These are phyloP conservation scores for Tauraco erythrolophus DNA, from an alignment of 2,113 vertebrate species.

Conservation along the genomic window DNA sequence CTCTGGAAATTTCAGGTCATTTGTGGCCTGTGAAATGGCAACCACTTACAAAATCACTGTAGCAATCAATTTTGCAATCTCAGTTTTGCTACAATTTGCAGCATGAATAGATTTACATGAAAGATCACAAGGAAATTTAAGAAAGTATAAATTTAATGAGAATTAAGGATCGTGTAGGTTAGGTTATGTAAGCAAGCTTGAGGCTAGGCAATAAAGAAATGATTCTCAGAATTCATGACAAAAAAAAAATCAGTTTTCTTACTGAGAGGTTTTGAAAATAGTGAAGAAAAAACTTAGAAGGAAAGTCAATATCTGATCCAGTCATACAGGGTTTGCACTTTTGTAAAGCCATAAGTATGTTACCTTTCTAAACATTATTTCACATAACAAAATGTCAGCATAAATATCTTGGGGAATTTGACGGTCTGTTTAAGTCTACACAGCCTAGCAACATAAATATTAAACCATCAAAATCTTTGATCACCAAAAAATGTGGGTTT, in stretches of 20 bases:
- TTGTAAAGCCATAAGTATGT: background rate
- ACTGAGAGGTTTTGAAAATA: background rate
- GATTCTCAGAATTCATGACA: background rate
- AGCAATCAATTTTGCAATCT: background rate
- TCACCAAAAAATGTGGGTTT: background rate
- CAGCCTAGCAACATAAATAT: background rate
- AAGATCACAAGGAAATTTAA: background rate
- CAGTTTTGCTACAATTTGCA: background rate
- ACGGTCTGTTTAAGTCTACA: background rate
- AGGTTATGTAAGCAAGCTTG: background rate
- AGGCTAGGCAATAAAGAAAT: background rate
- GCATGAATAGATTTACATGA: background rate
- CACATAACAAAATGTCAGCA: background rate
- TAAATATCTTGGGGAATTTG: background rate
- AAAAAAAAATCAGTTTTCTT: background rate
- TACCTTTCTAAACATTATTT: background rate
- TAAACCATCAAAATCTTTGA: background rate
- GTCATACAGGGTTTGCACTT: background rate
- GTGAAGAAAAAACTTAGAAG: background rate
- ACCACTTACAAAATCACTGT: background rate
- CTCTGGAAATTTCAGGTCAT: background rate
- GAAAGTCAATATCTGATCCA: background rate
- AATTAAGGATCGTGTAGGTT: background rate
- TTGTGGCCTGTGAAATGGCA: background rate
- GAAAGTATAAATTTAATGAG: background rate